Evolutionary conservation across 2,113 vertebrate genomes (phyloP), one percentile per base, ranked within the genome.

Genomic region (Microcebus jonahi): DNA sequence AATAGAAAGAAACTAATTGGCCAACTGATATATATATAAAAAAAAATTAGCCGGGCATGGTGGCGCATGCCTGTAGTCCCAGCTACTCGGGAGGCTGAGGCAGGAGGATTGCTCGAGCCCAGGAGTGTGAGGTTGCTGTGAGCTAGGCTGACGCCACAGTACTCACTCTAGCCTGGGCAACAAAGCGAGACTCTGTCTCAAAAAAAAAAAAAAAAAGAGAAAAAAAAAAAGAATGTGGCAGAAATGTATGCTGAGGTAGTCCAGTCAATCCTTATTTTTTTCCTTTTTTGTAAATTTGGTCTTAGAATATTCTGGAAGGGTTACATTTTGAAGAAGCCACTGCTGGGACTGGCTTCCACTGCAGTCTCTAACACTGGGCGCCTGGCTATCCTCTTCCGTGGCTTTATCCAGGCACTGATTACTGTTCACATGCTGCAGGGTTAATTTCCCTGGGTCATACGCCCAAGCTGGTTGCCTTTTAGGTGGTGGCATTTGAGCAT

Each of bases 381-480:
- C 99, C 99, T 99, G 99, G 98, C 99, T 99, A 98, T 99, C 99
- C 97, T 99, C 99, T 97, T 99, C 99, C 0, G 99, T 99, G 95
- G 99, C 99, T 99, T 99, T 99, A 97, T 99, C 99, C 99, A 99
- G 98, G 98, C 99, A 99, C 99, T 99, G 99, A 97, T 99, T 99
- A 97, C 99, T 99, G 99, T 99, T 99, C 98, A 99, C 99, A 97
- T 99, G 99, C 98, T 99, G 90, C 98, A 99, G 99, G 92, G 99
- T 99, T 99, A 99, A 98, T 98, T 99, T 99, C 99, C 99, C 98
- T 76, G 99, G 98, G 98, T 99, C 99, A 36, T 99, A 99, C 48
- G 99, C 99, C 99, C 99, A 99, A 99, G 99, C 97, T 99, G 99
- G 98, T 99, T 99, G 98, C 99, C 99, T 99, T 99, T 99, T 84